These are phyloP conservation scores for Polyergus mexicanus DNA, from an alignment of 1,140 invertebrate species.

Conservation along the genomic window DNA sequence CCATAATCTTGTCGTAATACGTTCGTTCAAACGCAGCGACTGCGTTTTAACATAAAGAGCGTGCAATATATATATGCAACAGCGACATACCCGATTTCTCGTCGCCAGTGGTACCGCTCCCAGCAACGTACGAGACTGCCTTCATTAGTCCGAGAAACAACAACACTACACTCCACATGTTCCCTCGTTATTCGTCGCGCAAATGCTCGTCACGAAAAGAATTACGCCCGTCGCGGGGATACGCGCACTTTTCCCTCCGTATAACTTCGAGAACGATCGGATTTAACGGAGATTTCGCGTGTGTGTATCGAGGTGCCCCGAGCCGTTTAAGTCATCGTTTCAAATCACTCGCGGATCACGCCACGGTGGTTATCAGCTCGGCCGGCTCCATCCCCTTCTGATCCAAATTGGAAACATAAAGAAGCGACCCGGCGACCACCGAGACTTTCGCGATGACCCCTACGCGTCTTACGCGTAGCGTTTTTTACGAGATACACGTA, in stretches of 20 bases:
- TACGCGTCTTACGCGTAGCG: background rate
- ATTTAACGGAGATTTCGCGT: conserved; percentile 3
- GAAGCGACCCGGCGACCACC: background rate
- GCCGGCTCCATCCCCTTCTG: background rate
- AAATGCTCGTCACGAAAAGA: conserved; percentile 50
- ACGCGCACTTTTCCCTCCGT: background rate
- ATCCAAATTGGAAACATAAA: conserved; percentile 16
- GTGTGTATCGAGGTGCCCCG: background rate
- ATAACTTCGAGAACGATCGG: background rate
- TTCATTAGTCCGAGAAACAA: conserved; percentile 81
- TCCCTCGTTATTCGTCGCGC: conserved; percentile 72
- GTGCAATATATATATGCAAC: background rate
- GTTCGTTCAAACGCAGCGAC: conserved; percentile 6
- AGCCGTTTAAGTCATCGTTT: conserved; percentile 48
- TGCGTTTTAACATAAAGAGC: background rate
- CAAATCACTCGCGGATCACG: conserved; percentile 31
- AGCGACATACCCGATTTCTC: conserved; percentile 74
- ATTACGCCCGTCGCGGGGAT: conserved; percentile 18
- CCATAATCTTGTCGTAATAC: conserved; percentile 11
- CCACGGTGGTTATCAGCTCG: conserved; percentile 35
- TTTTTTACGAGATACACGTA: background rate
- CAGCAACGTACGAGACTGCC: conserved; percentile 74
- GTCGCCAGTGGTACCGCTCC: conserved; percentile 58
- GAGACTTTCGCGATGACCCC: background rate
- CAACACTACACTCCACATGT: conserved; percentile 84